Evolutionary conservation across 2,888 invertebrate genomes (phyloP), one percentile per base, ranked within the genome.

Genomic region (Masnerella sp.): DNA sequence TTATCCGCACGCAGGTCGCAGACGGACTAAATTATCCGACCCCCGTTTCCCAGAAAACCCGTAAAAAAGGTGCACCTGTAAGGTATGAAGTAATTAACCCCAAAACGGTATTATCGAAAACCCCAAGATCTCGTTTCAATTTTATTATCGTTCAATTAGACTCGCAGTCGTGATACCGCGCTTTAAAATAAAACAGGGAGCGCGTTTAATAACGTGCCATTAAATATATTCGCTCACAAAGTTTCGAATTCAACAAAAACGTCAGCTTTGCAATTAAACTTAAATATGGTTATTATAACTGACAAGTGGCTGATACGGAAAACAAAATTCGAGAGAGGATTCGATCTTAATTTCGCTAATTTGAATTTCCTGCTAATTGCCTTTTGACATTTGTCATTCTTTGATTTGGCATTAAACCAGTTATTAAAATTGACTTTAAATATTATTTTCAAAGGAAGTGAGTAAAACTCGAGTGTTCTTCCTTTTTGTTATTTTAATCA

Each of bases 1-100:
- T 74, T 69, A 69, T 47, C 64, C n/a, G 58, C 69, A 69, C 74
- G 69, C 74, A 54, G 47, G 51, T 62, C 40, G 34, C 30, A 20
- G 34, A 45, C 54, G 47, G 36, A 51, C 58, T 58, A 54, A 69
- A 69, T 69, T 52, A 69, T 22, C 52, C 42, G 49, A 62, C 62
- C 62, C 64, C 51, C 47, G 40, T 68, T 69, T 64, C 59, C 38
- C 40, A 47, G 64, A 61, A 69, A 54, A 2, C 28, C n/a, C 49
- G 12, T 38, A 8, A 30, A 38, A 52, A 12, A 36, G 52, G 38
- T 20, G 59, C 45, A 54, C 59, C 45, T 45, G 45, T 51, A 59
- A 68, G 36, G 11, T 28, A 36, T 43, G 32, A 32, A 51, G 49
- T 32, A 69, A 69, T 69, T 54, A 69, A 69, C 54, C 47, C 47